Conservation (phyloP, 1,140 invertebrate species). For the Macrotrachela quadricornifera region DNA sequence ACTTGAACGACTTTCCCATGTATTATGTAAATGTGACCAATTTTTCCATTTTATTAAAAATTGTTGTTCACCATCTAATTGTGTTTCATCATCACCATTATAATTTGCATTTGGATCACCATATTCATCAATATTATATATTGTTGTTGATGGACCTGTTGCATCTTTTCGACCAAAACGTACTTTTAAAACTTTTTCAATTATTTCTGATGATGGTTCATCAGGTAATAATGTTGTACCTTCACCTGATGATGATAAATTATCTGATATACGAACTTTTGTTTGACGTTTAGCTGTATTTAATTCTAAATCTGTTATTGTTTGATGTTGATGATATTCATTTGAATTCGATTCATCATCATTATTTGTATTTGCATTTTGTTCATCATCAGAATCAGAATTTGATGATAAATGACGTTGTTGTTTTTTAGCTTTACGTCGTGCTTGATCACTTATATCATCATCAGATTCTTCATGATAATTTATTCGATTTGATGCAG, state of each 20-base stretch:
- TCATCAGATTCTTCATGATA: slow-evolving; percentile 3
- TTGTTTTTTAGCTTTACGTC: background rate
- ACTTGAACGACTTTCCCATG: slow-evolving; percentile 83
- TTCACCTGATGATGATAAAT: no score
- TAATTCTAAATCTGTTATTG: background rate
- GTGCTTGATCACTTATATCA: background rate
- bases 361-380: no score
- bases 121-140: slow-evolving; percentile 82
- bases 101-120: slow-evolving; percentile 60
- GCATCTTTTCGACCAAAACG: slow-evolving; percentile 66
- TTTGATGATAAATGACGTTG: background rate
- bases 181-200: slow-evolving; percentile 65
- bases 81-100: slow-evolving; percentile 38
- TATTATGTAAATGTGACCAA: slow-evolving; percentile 97
- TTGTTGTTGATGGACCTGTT: slow-evolving; percentile 74
- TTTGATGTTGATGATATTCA: background rate
- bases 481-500: background rate
- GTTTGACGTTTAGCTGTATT: no score
- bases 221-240: background rate
- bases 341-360: background rate
- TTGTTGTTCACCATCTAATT: slow-evolving; percentile 46
- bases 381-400: background rate
- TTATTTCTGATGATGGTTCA: slow-evolving; percentile 46
- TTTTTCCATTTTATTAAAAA: slow-evolving; percentile 96
- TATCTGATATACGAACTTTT: no score